Evolutionary conservation across 1,140 invertebrate species (phyloP), one percentile per base, ranked within the genome.

Genomic region (Micrasema longulum): DNA sequence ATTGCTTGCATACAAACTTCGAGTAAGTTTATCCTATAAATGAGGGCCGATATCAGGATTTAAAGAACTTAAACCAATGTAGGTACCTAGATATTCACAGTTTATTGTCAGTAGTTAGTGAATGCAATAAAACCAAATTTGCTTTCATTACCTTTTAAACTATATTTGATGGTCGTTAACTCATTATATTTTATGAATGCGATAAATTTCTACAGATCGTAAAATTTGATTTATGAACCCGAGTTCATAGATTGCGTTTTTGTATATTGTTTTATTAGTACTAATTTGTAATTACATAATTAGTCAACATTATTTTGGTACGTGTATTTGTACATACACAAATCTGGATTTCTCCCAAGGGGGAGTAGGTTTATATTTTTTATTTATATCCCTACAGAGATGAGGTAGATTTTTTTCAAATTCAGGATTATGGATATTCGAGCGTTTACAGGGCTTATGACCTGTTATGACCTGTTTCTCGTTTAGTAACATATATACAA

Each of bases 211-310:
- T 38, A 43, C 50, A 18, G 52, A 55, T 55, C 20, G 18, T 50
- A 48, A 66, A 65, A 52, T 41, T 23, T 52, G 36, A 68, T 53
- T 68, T 38, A 60, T 23, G 52, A 26, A n/a, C 7, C 9, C n/a
- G n/a, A 26, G 22, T 53, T 43, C 14, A 11, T n/a, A 16, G 14
- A 5, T 48, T 4, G 2, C 20, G 1, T 16, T 48, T 48, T 48
- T 31, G 26, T 4, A 7, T 31, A 31, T 31, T 31, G 7, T 31
- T n/a, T n/a, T n/a, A n/a, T n/a, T n/a, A n/a, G n/a, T n/a, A n/a
- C n/a, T n/a, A n/a, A n/a, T n/a, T n/a, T n/a, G n/a, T n/a, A n/a
- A n/a, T n/a, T n/a, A n/a, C n/a, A n/a, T n/a, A n/a, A n/a, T n/a
- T n/a, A n/a, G n/a, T n/a, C n/a, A n/a, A n/a, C n/a, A n/a, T n/a